Evolutionary conservation across 2,797 vertebrate species (phyloP).

Genomic region (Tenualosa thibaudeaui): DNA sequence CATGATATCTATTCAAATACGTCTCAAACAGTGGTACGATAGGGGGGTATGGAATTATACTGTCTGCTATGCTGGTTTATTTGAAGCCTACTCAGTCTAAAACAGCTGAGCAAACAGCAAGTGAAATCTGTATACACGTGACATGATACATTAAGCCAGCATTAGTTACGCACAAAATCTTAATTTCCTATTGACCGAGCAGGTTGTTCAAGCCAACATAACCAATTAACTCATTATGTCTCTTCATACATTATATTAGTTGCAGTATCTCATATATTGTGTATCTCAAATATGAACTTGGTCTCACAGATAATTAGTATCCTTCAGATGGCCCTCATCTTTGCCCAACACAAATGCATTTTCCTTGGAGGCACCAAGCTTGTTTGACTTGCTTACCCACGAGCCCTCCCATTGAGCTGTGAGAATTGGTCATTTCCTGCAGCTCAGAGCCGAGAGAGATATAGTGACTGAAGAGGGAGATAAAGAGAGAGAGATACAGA

Average conservation of each 20-base stretch:
- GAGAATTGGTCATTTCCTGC: constrained; percentile 47
- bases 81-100: not conserved
- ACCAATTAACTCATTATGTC: not conserved
- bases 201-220: not conserved
- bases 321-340: constrained; percentile 13
- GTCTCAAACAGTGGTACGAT: not conserved
- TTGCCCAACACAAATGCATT: constrained; percentile 50
- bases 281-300: too few relatives aligned
- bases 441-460: constrained; percentile 17
- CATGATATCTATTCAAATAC: too few relatives aligned
- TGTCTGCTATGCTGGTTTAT: not conserved
- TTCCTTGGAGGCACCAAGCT: not conserved
- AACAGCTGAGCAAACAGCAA: not conserved
- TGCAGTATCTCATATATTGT: too few relatives aligned
- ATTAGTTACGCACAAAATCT: not conserved
- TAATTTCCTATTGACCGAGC: not conserved
- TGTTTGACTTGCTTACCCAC: constrained; percentile 31
- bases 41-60: not conserved
- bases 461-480: not conserved
- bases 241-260: too few relatives aligned
- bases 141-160: constrained; percentile 2
- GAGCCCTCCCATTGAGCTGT: constrained; percentile 10
- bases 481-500: constrained; percentile 46
- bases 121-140: not conserved
- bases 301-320: not conserved